phyloP scores from a whole-genome alignment of 2,797 vertebrate species.

The Sebastes hubbsi region DNA sequence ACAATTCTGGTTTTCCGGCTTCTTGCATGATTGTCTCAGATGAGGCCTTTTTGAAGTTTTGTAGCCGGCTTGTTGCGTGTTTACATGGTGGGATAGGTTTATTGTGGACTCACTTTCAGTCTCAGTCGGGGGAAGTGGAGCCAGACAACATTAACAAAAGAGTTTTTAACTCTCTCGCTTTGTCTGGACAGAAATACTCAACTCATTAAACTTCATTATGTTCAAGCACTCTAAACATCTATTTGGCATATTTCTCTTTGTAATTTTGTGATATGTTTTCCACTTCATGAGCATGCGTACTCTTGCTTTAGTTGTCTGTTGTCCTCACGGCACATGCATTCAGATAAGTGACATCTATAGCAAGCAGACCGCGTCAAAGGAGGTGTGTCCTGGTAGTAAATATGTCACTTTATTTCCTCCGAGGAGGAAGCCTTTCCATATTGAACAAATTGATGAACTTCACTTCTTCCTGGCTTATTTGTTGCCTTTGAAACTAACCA shows the following conservation, averaged over 20 bases:
- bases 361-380: slow-evolving; percentile 49
- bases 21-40: slow-evolving; percentile 23
- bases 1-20: slow-evolving; percentile 34
- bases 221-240: background rate
- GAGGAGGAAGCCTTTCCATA: slow-evolving; percentile 8
- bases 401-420: slow-evolving; percentile 41
- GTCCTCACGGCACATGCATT: slow-evolving; percentile 40
- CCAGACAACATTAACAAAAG: slow-evolving; percentile 7
- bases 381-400: slow-evolving; percentile 62
- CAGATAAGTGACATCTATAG: slow-evolving; percentile 44
- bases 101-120: slow-evolving; percentile 24
- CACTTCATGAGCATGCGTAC: slow-evolving; percentile 2
- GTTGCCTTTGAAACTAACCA: slow-evolving; percentile 22
- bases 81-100: slow-evolving; percentile 22
- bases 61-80: slow-evolving; percentile 14
- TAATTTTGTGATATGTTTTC: slow-evolving; percentile 16
- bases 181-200: background rate
- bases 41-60: slow-evolving; percentile 44
- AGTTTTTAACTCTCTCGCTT: background rate
- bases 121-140: slow-evolving; percentile 2
- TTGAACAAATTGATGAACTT: slow-evolving; percentile 53
- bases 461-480: slow-evolving; percentile 21
- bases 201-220: slow-evolving; percentile 1
- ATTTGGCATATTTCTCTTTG: background rate
- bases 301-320: slow-evolving; percentile 21